phyloP scores from a whole-genome alignment of 2,888 invertebrate species.

The Endomychus coccineus region DNA sequence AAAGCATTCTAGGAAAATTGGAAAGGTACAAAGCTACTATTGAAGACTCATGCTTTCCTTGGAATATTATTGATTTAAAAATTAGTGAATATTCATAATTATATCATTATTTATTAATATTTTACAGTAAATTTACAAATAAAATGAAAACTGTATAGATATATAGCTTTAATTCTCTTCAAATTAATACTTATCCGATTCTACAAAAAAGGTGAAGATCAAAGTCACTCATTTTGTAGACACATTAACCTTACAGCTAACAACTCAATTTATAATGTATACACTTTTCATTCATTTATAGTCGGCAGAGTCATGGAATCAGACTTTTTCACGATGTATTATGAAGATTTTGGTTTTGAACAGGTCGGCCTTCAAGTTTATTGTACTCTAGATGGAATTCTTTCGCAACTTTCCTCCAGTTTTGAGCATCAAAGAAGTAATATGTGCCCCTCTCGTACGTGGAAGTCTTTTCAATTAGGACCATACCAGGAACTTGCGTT shows the following conservation, averaged over 20 bases:
- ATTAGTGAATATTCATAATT: too few species aligned
- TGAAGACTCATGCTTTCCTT: too few species aligned
- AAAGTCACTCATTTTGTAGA: slow-evolving; percentile 7
- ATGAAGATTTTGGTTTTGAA: slow-evolving; percentile 53
- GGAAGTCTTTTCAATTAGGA: slow-evolving; percentile 88
- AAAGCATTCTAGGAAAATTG: too few species aligned
- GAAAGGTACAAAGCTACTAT: too few species aligned
- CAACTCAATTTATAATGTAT: slow-evolving; percentile 34
- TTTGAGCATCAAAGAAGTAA: slow-evolving; percentile 98
- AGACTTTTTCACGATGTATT: slow-evolving; percentile 27
- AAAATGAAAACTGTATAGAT: slow-evolving; percentile 45
- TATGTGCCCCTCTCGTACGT: slow-evolving; percentile 98
- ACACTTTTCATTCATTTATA: slow-evolving; percentile 44
- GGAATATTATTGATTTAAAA: too few species aligned
- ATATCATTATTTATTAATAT: slow-evolving; percentile 40
- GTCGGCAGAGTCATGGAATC: slow-evolving; percentile 33
- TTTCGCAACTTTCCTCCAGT: slow-evolving; percentile 98
- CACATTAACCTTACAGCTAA: slow-evolving; percentile 28
- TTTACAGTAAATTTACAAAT: slow-evolving; percentile 45
- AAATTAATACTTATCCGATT: slow-evolving; percentile 40
- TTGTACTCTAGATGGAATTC: slow-evolving; percentile 99
- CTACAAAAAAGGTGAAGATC: slow-evolving; percentile 27
- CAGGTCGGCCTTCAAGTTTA: slow-evolving; percentile 92
- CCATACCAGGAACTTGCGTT: slow-evolving; percentile 92
- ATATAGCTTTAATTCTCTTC: slow-evolving; percentile 37